A percentile compares a stretch with the other conserved stretches of the same genome.
Evolutionary conservation across 1,140 invertebrate species (phyloP).

Genomic region (Trichomalopsis sarcophagae): DNA sequence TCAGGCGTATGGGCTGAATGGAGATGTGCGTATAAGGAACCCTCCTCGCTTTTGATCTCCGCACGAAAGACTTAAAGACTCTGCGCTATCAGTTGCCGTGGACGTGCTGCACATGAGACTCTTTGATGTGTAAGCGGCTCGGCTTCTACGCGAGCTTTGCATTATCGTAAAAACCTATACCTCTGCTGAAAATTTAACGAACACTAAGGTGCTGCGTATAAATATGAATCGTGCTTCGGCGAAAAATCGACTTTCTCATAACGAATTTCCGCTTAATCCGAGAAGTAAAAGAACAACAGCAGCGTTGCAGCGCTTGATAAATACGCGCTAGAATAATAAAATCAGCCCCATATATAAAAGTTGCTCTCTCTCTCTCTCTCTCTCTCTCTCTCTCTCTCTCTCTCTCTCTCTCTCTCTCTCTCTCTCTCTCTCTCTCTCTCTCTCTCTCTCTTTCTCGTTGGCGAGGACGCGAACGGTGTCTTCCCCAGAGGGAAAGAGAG

Average conservation of each 20-base stretch:
- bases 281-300: not conserved
- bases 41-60: not conserved
- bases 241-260: too few relatives aligned
- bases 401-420: too few relatives aligned
- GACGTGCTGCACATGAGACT: not conserved
- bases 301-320: too few relatives aligned
- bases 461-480: too few relatives aligned
- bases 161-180: not conserved
- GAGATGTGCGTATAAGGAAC: not conserved
- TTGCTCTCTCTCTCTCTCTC: too few relatives aligned
- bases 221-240: too few relatives aligned
- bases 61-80: not conserved
- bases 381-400: too few relatives aligned
- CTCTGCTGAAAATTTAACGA: too few relatives aligned
- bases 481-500: too few relatives aligned
- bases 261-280: not conserved
- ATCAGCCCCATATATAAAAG: not conserved
- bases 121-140: not conserved
- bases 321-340: not conserved
- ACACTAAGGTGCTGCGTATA: too few relatives aligned
- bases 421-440: too few relatives aligned
- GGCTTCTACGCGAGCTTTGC: not conserved
- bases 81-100: not conserved
- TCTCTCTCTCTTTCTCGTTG: too few relatives aligned
- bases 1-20: not conserved